A percentile compares a stretch with the other conserved stretches of the same genome.
These are phyloP conservation scores for Chlorodrepanis virens DNA, from an alignment of 2,113 vertebrate species.

Conservation along the genomic window DNA sequence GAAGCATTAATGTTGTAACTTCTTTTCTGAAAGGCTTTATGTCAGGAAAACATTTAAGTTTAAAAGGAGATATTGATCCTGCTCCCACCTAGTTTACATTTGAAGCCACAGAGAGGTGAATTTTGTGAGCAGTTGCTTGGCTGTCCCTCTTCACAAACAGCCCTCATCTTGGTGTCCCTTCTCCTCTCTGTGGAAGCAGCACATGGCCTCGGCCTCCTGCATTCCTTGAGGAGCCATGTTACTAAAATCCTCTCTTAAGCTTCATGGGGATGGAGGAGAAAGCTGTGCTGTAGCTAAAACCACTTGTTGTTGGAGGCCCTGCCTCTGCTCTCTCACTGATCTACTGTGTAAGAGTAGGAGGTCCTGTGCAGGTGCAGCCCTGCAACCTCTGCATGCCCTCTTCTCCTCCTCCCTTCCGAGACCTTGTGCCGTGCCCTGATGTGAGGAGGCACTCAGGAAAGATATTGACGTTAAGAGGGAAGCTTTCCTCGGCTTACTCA, in stretches of 20 bases:
- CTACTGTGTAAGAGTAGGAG: not conserved
- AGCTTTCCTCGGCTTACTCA: not conserved
- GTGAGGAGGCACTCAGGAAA: not conserved
- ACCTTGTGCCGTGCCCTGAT: not conserved
- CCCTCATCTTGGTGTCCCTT: not conserved
- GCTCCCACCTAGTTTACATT: not conserved
- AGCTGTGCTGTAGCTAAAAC: not conserved
- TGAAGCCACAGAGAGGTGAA: not conserved
- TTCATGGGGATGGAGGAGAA: not conserved
- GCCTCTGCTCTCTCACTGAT: not conserved
- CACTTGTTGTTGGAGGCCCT: not conserved
- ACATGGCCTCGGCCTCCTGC: not conserved
- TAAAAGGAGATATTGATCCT: not conserved
- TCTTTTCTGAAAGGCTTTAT: not conserved
- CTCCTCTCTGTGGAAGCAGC: not conserved
- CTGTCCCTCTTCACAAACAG: not conserved
- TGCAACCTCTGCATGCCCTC: rapidly evolving
- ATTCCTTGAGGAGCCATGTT: rapidly evolving
- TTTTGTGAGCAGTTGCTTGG: not conserved
- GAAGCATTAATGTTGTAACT: not conserved
- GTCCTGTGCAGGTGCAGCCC: not conserved
- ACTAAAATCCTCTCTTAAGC: not conserved
- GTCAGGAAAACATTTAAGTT: not conserved
- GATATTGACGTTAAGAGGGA: not conserved
- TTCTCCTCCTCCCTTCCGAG: not conserved